These are phyloP conservation scores for Scrobipalpa costella DNA, from an alignment of 2,888 invertebrate species.

Conservation along the genomic window DNA sequence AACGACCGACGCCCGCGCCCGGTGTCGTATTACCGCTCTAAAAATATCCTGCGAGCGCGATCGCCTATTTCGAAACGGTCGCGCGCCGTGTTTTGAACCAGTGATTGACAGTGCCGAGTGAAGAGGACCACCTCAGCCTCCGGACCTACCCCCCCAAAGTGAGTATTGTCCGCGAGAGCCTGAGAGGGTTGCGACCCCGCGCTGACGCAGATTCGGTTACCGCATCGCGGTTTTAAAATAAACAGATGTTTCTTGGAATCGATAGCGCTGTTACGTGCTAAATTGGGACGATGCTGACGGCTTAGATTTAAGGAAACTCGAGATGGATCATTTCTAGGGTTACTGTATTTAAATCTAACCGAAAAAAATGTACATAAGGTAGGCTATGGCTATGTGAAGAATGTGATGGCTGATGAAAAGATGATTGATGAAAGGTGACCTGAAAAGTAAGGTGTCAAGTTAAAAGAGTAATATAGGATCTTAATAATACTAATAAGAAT, in stretches of 20 bases:
- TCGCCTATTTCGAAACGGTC: conserved; percentile 79
- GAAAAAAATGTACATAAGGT: background rate
- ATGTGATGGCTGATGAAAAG: background rate
- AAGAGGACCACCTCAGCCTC: conserved; percentile 63
- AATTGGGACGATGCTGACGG: conserved; percentile 62
- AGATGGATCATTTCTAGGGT: conserved; percentile 41
- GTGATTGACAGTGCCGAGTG: conserved; percentile 80
- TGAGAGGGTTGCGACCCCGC: conserved; percentile 35
- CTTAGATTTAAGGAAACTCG: conserved; percentile 55
- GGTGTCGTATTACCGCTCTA: conserved; percentile 80
- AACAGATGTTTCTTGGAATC: conserved; percentile 75
- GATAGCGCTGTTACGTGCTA: conserved; percentile 67
- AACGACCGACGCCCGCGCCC: conserved; percentile 70
- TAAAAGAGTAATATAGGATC: background rate
- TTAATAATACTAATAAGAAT: background rate
- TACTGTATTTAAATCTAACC: background rate
- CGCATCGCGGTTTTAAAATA: conserved; percentile 70
- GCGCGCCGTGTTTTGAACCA: conserved; percentile 78
- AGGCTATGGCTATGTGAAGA: background rate
- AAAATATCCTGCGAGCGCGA: conserved; percentile 77
- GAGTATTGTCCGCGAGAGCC: conserved; percentile 56
- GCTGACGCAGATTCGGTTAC: conserved; percentile 53
- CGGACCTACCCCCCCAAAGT: conserved; percentile 58
- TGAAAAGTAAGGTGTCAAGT: background rate
- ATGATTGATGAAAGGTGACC: conserved; percentile 2